Base-by-base conservation (phyloP, 1,140 invertebrate species). In the Oppia nitens region DNA sequence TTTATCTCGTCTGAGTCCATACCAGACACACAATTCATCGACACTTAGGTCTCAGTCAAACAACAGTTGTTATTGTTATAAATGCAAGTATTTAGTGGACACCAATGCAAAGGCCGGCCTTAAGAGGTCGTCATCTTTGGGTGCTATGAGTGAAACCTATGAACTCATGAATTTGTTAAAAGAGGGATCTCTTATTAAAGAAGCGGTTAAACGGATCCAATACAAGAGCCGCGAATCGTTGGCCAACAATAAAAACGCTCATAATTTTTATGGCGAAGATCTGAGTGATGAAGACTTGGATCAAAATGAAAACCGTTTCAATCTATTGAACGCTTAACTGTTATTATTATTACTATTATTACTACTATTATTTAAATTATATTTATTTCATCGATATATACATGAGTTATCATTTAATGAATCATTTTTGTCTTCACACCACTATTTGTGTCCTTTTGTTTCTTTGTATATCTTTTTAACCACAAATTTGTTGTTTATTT, bases 151-250 rank as follows among this genome's bases (percentile, higher is more conserved):
- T 40, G 32, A 40, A 9, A 40, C 32, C 32, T 40, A 82, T 67
- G 79, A 81, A 68, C 68, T 81, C 53, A 70, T 83, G 24, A 79
- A 82, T 63, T 66, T 82, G 21, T 67, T 83, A 20, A 72, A 77
- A 45, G 76, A 80, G 59, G 80, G 81, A 47, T 78, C 77, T 59
- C 72, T 82, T n/a, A 82, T 83, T 40, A 82, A 80, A 64, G 81
- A 83, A 68, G 81, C 82, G 3, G 81, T 83, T 2, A 75, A 80
- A 57, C 74, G 81, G 65, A 68, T 83, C 14, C 78, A 79, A 40
- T 9, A n/a, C n/a, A n/a, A n/a, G n/a, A n/a, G n/a, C n/a, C n/a
- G n/a, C n/a, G n/a, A n/a, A n/a, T n/a, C n/a, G n/a, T n/a, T n/a
- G n/a, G n/a, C 17, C 32, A 17, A 17, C 32, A 40, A 40, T 9